These are phyloP conservation scores for Platygyra sinensis DNA, from an alignment of 64 coral and sea anemone species.

Conservation along the genomic window DNA sequence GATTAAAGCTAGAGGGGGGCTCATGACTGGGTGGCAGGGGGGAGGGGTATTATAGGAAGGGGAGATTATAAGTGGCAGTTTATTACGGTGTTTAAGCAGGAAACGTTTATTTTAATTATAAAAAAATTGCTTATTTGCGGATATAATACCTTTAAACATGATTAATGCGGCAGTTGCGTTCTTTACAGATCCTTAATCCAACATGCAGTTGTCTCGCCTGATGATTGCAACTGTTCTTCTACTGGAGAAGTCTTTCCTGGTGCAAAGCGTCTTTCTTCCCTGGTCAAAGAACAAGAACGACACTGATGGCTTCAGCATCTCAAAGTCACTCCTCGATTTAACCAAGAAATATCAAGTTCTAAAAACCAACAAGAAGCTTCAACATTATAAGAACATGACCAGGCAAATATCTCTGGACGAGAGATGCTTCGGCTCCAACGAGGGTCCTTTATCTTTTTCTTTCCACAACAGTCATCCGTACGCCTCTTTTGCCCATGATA, in stretches of 20 bases:
- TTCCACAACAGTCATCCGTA: constrained; percentile 64
- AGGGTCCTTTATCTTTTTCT: constrained; percentile 45
- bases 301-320: not conserved
- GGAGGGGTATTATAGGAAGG: too few species aligned
- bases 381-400: constrained; percentile 47
- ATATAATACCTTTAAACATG: too few species aligned
- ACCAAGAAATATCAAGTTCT: not conserved
- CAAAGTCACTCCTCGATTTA: not conserved
- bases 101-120: too few species aligned
- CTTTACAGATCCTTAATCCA: not conserved
- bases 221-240: not conserved
- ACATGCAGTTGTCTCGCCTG: not conserved
- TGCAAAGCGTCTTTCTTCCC: not conserved
- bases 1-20: too few species aligned
- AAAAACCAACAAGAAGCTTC: not conserved
- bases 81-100: too few species aligned
- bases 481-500: not conserved
- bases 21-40: too few species aligned
- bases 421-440: constrained; percentile 7
- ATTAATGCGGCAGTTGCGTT: too few species aligned
- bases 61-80: too few species aligned
- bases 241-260: not conserved
- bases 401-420: constrained; percentile 53
- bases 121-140: too few species aligned
- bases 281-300: not conserved